Base-by-base conservation (phyloP, 1,140 invertebrate species). In the Drosophila jambulina region DNA sequence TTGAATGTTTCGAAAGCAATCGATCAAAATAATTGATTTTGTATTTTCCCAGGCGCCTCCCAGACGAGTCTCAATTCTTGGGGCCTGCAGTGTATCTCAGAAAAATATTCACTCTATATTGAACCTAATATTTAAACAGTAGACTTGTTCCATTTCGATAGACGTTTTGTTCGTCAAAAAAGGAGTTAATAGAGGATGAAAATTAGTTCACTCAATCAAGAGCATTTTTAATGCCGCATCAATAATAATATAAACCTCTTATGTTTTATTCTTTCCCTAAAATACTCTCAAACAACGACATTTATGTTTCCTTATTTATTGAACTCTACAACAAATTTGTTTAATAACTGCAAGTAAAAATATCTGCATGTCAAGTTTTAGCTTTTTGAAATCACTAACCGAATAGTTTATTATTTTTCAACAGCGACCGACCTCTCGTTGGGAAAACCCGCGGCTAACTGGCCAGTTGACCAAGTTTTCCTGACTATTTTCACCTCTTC, bases 1-100 rank as follows among this genome's bases (percentile, higher is more conserved):
- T 38, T 57, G 15, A 60, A 8, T n/a, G 23, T 46, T 57, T 45
- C 5, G 5, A 23, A 51, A 23, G 27, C 34, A 65, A 85, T 80
- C 82, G 40, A 81, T 81, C 59, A 49, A 46, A 48, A 63, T 43
- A 62, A 78, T 75, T 69, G 43, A 57, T 65, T 62, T 63, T 78
- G 10, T 29, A 32, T 68, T 63, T 48, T 25, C n/a, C n/a, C 15
- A 23, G 79, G 67, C 74, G 80, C 67, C 80, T 23, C 7, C 8
- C 17, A 40, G 76, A n/a, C 75, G 59, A 21, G 29, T 12, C 34
- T 54, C 15, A 17, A 54, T 53, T 53, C 49, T 53, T 32, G 3
- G n/a, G n/a, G 2, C 19, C 5, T 6, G 3, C 10, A 4, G 2
- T 25, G 7, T 25, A 9, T 25, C 4, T 17, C 23, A 25, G 15